These are phyloP conservation scores for Ennomos erosarius DNA, from an alignment of 2,888 invertebrate genomes.

Conservation along the genomic window DNA sequence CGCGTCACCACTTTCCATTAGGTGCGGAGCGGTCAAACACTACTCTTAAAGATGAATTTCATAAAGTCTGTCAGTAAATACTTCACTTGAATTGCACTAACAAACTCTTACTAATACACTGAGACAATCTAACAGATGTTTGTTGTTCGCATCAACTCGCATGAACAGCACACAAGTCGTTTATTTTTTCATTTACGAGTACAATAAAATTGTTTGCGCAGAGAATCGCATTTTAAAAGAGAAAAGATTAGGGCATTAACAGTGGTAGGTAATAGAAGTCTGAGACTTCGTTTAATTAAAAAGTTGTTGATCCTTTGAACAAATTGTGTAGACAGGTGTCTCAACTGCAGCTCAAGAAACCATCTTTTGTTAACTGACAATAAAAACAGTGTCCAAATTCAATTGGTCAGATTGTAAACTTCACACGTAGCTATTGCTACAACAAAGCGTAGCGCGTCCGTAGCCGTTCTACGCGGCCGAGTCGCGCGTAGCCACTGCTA, in stretches of 20 bases:
- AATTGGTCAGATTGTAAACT: slow-evolving; percentile 7
- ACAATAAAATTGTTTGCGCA: slow-evolving; percentile 30
- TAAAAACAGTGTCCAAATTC: background rate
- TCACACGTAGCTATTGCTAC: slow-evolving; percentile 11
- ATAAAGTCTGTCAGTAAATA: no score
- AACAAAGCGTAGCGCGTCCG: slow-evolving; percentile 49
- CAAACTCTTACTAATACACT: background rate
- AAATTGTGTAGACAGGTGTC: background rate
- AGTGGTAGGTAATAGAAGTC: slow-evolving; percentile 19
- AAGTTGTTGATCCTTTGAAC: slow-evolving; percentile 16
- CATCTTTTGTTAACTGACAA: background rate
- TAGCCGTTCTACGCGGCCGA: slow-evolving; percentile 64
- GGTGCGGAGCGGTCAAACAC: no score
- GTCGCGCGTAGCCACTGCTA: slow-evolving; percentile 76
- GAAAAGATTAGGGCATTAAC: slow-evolving; percentile 18
- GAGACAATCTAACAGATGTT: background rate
- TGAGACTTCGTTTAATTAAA: slow-evolving; percentile 30
- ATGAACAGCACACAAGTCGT: slow-evolving; percentile 9
- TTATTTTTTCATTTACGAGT: slow-evolving; percentile 43
- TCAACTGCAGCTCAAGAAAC: no score
- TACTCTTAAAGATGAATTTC: no score
- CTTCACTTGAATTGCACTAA: background rate
- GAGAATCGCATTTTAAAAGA: slow-evolving; percentile 34
- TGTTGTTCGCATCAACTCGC: slow-evolving; percentile 2
- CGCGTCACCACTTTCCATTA: no score